A percentile compares a stretch with the other conserved stretches of the same genome.
phyloP scores from a whole-genome alignment of 2,797 vertebrate species.

The Dryobates pubescens region DNA sequence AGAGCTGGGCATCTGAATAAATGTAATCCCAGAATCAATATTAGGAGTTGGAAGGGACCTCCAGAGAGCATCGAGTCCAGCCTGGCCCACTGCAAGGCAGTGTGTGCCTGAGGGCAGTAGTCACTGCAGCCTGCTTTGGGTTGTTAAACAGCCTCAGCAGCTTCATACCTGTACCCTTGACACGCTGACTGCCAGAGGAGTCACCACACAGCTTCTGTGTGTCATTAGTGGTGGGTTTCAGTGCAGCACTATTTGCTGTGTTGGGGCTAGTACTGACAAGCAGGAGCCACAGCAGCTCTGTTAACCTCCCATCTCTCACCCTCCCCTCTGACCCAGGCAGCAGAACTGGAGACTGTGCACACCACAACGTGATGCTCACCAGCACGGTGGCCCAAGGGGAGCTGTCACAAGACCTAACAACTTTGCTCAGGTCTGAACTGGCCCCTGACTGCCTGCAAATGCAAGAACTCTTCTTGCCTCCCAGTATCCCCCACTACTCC shows the following conservation, averaged over 20 bases:
- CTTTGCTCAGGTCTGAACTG: neutral
- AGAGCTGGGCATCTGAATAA: neutral
- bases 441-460: neutral
- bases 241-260: neutral
- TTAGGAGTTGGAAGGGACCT: too few relatives aligned
- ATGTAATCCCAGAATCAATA: neutral
- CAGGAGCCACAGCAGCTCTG: neutral
- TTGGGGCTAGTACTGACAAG: neutral
- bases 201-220: neutral
- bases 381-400: fast-evolving
- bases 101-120: neutral
- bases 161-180: neutral
- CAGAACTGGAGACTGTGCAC: neutral
- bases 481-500: neutral
- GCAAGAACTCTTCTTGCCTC: neutral
- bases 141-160: neutral
- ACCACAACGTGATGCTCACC: fast-evolving
- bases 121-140: neutral
- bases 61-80: too few relatives aligned
- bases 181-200: neutral
- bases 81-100: conserved; percentile 30
- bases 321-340: neutral
- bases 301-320: neutral
- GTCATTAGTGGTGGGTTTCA: neutral
- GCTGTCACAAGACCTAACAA: neutral